Evolutionary conservation across 1,140 invertebrate genomes (phyloP), one percentile per base, ranked within the genome.

Genomic region (Aphis craccivora): DNA sequence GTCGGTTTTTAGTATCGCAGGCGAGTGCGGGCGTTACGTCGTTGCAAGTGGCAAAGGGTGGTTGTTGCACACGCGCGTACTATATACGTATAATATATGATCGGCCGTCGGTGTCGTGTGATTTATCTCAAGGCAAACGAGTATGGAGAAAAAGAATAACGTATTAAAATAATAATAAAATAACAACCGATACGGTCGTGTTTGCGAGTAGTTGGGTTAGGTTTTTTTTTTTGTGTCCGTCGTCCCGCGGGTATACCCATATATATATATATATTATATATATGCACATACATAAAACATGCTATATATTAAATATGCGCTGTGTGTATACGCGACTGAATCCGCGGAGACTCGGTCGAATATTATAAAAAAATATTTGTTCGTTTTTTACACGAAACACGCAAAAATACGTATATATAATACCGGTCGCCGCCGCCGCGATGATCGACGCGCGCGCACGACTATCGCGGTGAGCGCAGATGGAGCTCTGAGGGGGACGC

Each of bases 121-220:
- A 93, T 93, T 93, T 83, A 11, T 92, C 91, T 93, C 91, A 93
- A 93, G 91, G 91, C 84, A 37, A 93, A 86, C 91, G n/a, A 45
- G 91, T 93, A 88, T 25, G 37, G n/a, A 53, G 51, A 89, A 37
- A 53, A 84, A 87, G 18, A 51, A 20, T 18, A 51, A 51, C 18
- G 18, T 51, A 51, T 51, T 51, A 51, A 87, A 87, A 87, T 45
- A 86, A 45, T 48, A 51, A 88, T 20, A 88, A 48, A n/a, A 76
- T 76, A 76, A 76, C 60, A 76, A 88, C 84, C 84, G 40, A 88
- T 89, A 53, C 88, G 51, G 88, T 53, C n/a, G 51, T 55, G 88
- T 55, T 86, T 89, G 51, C 88, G 30, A 23, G 88, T 89, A 23
- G 88, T 89, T 55, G 37, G 48, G 87, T 88, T 88, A 51, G 87